Evolutionary conservation across 1,140 invertebrate genomes (phyloP).

Genomic region (Holcopasites calliopsidis): DNA sequence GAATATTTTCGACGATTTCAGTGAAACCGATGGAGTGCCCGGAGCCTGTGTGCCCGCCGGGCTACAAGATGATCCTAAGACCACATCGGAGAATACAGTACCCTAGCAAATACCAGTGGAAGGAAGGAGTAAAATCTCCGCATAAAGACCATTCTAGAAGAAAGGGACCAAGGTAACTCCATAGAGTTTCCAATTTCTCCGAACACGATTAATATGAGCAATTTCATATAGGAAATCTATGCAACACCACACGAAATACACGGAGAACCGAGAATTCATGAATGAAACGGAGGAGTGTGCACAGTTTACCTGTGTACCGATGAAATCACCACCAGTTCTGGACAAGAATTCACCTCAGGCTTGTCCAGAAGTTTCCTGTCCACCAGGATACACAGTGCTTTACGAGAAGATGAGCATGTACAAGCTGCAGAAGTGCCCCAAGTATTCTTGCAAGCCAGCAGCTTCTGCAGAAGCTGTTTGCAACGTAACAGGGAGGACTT

Average conservation of each 20-base stretch:
- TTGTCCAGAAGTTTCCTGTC: slow-evolving; percentile 82
- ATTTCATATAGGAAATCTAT: slow-evolving; percentile 19
- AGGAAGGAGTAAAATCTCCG: slow-evolving; percentile 19
- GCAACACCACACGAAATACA: neutral
- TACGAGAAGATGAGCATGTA: slow-evolving; percentile 67
- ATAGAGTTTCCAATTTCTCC: neutral
- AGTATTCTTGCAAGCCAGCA: slow-evolving; percentile 83
- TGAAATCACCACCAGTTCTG: slow-evolving; percentile 71
- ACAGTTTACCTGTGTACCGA: slow-evolving; percentile 80
- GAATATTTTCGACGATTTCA: neutral
- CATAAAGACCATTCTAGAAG: neutral
- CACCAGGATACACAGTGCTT: slow-evolving; percentile 79
- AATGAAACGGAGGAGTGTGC: slow-evolving; percentile 71
- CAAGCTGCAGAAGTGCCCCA: slow-evolving; percentile 70
- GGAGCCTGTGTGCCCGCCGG: slow-evolving; percentile 81
- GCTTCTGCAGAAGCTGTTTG: slow-evolving; percentile 83
- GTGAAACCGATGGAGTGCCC: slow-evolving; percentile 66
- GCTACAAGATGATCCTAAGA: slow-evolving; percentile 79
- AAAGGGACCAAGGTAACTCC: slow-evolving; percentile 24
- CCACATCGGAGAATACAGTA: neutral
- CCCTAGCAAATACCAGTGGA: neutral
- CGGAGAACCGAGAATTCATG: neutral
- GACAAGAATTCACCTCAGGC: slow-evolving; percentile 60
- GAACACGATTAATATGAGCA: neutral
- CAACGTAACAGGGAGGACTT: slow-evolving; percentile 86